A percentile compares a stretch with the other conserved stretches of the same genome.
Evolutionary conservation across 2,113 vertebrate species (phyloP).

Genomic region (Rhodinocichla rosea): DNA sequence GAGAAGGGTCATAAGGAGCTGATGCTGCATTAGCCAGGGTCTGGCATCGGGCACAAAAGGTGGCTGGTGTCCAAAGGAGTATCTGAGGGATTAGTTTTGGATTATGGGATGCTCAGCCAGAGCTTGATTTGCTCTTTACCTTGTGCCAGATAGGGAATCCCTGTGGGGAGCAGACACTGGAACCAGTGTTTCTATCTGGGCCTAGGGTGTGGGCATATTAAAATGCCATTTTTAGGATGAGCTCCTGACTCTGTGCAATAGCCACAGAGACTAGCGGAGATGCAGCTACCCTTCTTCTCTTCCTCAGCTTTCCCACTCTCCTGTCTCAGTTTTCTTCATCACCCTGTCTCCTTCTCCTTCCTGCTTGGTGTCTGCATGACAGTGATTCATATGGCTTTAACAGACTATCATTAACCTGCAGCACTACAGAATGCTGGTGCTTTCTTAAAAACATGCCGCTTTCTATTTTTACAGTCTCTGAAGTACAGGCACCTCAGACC

Average conservation of each 20-base stretch:
- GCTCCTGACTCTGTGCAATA: background rate
- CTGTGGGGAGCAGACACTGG: background rate
- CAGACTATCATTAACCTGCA: background rate
- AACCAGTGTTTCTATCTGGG: background rate
- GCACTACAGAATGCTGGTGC: background rate
- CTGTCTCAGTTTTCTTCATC: background rate
- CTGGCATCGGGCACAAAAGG: background rate
- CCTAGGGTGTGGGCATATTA: background rate
- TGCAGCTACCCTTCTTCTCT: background rate
- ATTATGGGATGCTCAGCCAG: background rate
- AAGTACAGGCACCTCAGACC: background rate
- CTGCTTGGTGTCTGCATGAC: background rate
- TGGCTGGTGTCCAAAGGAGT: background rate
- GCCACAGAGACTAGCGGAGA: background rate
- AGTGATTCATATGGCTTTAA: background rate
- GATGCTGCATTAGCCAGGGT: background rate
- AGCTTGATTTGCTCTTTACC: background rate
- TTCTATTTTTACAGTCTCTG: background rate
- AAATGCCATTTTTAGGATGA: background rate
- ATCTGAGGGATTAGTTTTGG: background rate
- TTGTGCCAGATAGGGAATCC: background rate
- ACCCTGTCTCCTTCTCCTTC: background rate
- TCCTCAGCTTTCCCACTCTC: background rate
- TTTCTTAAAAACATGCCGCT: background rate
- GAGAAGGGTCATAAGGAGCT: background rate